Base-by-base conservation (phyloP, 2,113 vertebrate species). In the Atrichornis clamosus region DNA sequence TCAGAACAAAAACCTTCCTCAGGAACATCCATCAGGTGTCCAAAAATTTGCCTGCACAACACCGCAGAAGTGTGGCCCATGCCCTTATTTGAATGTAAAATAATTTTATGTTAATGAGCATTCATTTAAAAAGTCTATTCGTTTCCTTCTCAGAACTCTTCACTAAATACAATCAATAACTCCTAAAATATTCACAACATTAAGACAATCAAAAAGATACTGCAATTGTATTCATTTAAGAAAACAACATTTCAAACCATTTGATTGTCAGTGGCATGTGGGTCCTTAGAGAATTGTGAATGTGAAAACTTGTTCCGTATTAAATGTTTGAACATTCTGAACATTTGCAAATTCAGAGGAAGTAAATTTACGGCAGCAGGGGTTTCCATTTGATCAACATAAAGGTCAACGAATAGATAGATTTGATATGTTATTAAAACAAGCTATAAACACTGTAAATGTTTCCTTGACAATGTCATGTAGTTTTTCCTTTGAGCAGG, bases 401-500 rank as follows among this genome's bases (percentile, higher is more conserved):
- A 73, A 94, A 92, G 75, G 74, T 87, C 84, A 95, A 83, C 90
- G 74, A 90, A 84, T 46, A 90, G 80, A 84, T 20, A 86, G 27
- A 80, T 41, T 26, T 10, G 50, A 23, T 65, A 52, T 46, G 67
- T 89, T 87, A 95, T 89, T 87, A 92, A 87, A 97, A 80, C 46
- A 86, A 82, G 65, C 47, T 81, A 63, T 78, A 95, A 95, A 94
- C 76, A 84, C 39, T 52, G 22, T 69, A 84, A 88, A 85, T 30
- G 55, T 94, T 96, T 96, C 96, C 95, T 92, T 96, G 93, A 90
- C 90, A 93, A 80, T 83, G 70, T 49, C 75, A 91, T 82, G n/a
- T 23, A 67, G 76, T 62, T 95, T 95, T 67, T 52, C 53, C 82
- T 92, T 91, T 77, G 52, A 89, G 70, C n/a, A 95, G 87, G 83